These are phyloP conservation scores for Heliconius eleuchia DNA, from an alignment of 1,140 invertebrate species.

Conservation along the genomic window DNA sequence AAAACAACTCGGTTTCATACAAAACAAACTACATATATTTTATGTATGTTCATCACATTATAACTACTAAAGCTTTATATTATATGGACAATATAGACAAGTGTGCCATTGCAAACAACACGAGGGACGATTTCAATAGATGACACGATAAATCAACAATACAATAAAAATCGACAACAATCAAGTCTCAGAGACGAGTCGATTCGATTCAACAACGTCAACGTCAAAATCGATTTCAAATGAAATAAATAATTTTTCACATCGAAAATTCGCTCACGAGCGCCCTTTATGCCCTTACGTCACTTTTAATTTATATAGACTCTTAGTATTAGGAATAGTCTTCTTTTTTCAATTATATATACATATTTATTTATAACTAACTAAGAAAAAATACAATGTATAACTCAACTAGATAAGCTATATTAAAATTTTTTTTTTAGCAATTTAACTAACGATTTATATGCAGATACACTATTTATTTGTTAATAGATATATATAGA, in stretches of 20 bases:
- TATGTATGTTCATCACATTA: constrained; percentile 11
- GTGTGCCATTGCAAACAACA: neutral
- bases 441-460: too few relatives aligned
- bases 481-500: too few relatives aligned
- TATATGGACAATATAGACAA: constrained; percentile 2
- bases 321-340: neutral
- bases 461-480: too few relatives aligned
- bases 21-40: constrained; percentile 1
- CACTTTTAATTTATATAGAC: constrained; percentile 1
- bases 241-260: constrained; percentile 47
- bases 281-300: constrained; percentile 10
- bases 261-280: constrained; percentile 27
- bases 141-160: constrained; percentile 27
- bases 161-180: constrained; percentile 34
- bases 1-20: constrained; percentile 6
- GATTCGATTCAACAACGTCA: constrained; percentile 48
- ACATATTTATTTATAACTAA: neutral
- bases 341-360: neutral
- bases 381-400: neutral
- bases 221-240: constrained; percentile 45
- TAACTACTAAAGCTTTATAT: constrained; percentile 11
- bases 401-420: neutral
- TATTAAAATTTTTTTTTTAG: too few relatives aligned
- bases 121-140: neutral
- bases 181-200: constrained; percentile 52